These are phyloP conservation scores for Pristionchus exspectatus DNA, from an alignment of 2,888 invertebrate species.

Conservation along the genomic window DNA sequence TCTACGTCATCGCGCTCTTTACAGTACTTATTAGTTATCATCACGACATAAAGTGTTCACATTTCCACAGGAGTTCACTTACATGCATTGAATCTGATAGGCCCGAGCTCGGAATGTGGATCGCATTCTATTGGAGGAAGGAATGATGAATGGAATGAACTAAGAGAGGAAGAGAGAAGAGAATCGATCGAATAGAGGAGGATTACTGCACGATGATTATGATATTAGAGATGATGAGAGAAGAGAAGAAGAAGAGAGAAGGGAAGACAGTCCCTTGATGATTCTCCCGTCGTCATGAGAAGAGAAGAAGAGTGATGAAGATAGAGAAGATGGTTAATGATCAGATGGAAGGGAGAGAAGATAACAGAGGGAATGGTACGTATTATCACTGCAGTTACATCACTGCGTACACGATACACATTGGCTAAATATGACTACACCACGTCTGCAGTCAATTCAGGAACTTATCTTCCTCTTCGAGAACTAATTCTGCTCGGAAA, in stretches of 20 bases:
- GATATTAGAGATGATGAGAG: conserved; percentile 5
- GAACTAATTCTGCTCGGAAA: too few species aligned
- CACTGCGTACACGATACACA: not conserved
- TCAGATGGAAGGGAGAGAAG: not conserved
- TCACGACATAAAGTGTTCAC: not conserved
- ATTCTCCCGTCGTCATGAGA: not conserved
- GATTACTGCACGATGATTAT: not conserved
- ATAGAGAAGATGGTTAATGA: conserved; percentile 4
- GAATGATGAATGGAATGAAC: not conserved
- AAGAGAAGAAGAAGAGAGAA: conserved; percentile 2
- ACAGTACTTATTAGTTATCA: not conserved
- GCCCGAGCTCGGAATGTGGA: not conserved
- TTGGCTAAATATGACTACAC: too few species aligned
- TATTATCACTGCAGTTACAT: not conserved
- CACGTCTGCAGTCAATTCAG: too few species aligned
- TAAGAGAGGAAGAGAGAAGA: not conserved
- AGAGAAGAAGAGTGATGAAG: not conserved
- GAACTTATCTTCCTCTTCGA: too few species aligned
- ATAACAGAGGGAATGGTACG: not conserved
- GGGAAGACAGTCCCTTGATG: conserved; percentile 21
- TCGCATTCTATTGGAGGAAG: not conserved
- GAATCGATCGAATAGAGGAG: conserved; percentile 3
- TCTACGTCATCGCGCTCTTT: not conserved
- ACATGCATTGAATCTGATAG: conserved; percentile 14
- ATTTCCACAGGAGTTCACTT: not conserved